Base-by-base conservation (phyloP, 2,797 vertebrate species). In the Tapera naevia region DNA sequence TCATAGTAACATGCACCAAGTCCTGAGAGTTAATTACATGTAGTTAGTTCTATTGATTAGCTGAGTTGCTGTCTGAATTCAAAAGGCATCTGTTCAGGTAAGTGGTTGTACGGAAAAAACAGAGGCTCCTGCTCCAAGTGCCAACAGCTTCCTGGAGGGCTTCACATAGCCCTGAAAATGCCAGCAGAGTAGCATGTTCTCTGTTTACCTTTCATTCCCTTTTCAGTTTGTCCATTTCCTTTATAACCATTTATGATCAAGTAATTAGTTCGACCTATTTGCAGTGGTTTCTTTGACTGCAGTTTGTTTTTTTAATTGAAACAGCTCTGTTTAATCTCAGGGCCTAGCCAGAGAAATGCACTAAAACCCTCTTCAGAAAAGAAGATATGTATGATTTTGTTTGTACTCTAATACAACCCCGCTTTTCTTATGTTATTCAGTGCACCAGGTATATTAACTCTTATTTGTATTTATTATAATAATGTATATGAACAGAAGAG, bases 321-420 rank as follows among this genome's bases (percentile, higher is more conserved):
- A 85, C 56, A 70, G 2, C 12, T 57, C 18, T 86, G 24, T 54
- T 65, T 62, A 37, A 50, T 41, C 50, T 92, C 27, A 80, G 70
- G 28, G 12, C 19, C 37, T 25, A 57, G 39, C 8, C 39, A 66
- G 23, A 92, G 17, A 37, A 80, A 86, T 45, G 17, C 10, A 41
- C 27, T 65, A 37, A 75, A 61, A 79, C 69, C 32, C 58, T 94
- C 57, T 88, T 62, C 78, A 91, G 78, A 89, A 48, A 64, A 72
- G n/a, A 91, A 57, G 48, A 72, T 91, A 33, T 35, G 86, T 74
- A 46, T 72, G 43, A 62, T 80, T 96, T 97, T 96, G 57, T 95
- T 95, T 96, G 89, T 86, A 24, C 27, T 66, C 24, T 94, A 91
- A 72, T 61, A 4, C 25, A 93, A 91, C 79, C 96, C 97, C 73